These are phyloP conservation scores for Epizoanthus scotinus DNA, from an alignment of 92 coral and sea anemone species.

Conservation along the genomic window DNA sequence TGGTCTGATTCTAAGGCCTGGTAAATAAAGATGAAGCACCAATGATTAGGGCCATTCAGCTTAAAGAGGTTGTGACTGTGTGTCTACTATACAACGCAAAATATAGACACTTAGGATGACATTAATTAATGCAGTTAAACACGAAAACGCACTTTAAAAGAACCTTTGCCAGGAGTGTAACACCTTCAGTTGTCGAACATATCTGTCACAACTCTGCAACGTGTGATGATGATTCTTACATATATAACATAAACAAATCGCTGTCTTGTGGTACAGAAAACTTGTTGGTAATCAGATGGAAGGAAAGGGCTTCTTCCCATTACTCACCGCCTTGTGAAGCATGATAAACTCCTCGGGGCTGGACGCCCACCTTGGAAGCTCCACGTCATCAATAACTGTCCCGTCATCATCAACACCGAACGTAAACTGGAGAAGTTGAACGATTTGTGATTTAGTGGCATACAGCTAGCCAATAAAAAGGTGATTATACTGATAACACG, in stretches of 20 bases:
- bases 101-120: not conserved
- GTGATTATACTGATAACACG: too few species aligned
- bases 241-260: too few species aligned
- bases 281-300: not conserved
- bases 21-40: not conserved
- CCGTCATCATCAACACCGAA: conserved; percentile 99
- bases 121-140: not conserved
- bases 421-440: conserved; percentile 67
- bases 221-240: too few species aligned
- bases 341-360: conserved; percentile 85
- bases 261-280: not conserved
- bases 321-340: conserved; percentile 91
- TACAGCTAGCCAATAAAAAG: too few species aligned
- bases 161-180: too few species aligned
- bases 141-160: too few species aligned
- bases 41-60: too few species aligned
- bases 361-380: conserved; percentile 94
- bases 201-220: too few species aligned
- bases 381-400: conserved; percentile 92
- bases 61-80: too few species aligned
- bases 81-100: not conserved
- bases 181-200: too few species aligned
- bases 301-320: not conserved
- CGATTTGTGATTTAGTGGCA: not conserved
- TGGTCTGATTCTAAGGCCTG: conserved; percentile 95